Evolutionary conservation across 2,888 invertebrate genomes (phyloP).

Genomic region (Melanostoma mellinum): DNA sequence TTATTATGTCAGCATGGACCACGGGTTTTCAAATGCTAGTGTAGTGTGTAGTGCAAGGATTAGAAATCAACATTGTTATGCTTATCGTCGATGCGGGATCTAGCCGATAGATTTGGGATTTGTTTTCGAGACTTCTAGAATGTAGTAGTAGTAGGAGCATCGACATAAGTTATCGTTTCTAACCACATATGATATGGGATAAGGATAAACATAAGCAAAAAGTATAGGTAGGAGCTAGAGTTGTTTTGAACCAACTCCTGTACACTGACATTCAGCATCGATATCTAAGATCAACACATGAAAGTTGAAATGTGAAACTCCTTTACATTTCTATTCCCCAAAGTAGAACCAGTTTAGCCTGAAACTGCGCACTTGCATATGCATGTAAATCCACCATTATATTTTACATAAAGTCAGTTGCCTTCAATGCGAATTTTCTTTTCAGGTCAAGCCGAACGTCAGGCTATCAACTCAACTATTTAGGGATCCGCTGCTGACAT

Average conservation of each 20-base stretch:
- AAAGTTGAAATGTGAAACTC: constrained; percentile 23
- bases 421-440: too few relatives aligned
- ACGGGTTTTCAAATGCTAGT: constrained; percentile 7
- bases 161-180: constrained; percentile 57
- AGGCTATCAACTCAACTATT: too few relatives aligned
- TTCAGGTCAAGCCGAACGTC: too few relatives aligned
- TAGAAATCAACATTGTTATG: constrained; percentile 27
- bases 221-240: background rate
- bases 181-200: background rate
- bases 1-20: background rate
- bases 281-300: background rate
- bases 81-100: background rate
- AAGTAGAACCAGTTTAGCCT: constrained; percentile 47
- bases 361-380: too few relatives aligned
- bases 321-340: constrained; percentile 8
- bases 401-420: too few relatives aligned
- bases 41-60: constrained; percentile 1
- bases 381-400: too few relatives aligned
- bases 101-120: constrained; percentile 49
- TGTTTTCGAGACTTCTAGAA: constrained; percentile 60
- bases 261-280: constrained; percentile 4
- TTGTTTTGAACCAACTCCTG: constrained; percentile 11
- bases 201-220: background rate
- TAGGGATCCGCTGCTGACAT: too few relatives aligned
- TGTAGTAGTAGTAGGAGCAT: constrained; percentile 56